Base-by-base conservation (phyloP, 2,888 invertebrate species). In the Druceiella hillmani region DNA sequence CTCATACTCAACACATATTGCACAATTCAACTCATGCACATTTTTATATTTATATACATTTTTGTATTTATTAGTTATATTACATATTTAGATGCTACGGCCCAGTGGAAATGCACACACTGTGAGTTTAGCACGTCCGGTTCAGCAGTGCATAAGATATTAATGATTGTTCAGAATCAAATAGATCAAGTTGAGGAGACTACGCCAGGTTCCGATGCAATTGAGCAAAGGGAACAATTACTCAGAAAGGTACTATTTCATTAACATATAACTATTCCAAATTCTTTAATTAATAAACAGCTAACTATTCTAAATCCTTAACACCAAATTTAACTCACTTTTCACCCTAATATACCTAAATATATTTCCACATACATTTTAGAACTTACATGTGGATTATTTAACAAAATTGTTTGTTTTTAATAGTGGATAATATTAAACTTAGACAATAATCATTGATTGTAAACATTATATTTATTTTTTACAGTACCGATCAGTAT, bases 101-200 rank as follows among this genome's bases (percentile, higher is more conserved):
- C 79, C 0, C 44, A 55, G 17, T 86, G 85, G 85, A 75, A 73
- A 47, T 86, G 86, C 55, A 74, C 76, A 1, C 74, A 76, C 38
- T 89, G 88, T 54, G 77, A 75, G 22, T 81, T 79, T 55, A 66
- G 70, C 43, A 81, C 79, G 0, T 67, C 71, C 2, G 76, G 76
- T 5, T 58, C 62, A 12, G 79, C 81, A 2, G 74, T 87, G 43
- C 63, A 71, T 17, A 78, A 77, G 55, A 74, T 82, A 33, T 61
- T 82, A 28, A 58, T 61, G 2, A 74, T 79, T 1, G 79, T 87
- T 39, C 83, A 86, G 55, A 59, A 70, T 0, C 85, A 87, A 54
- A 64, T 85, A 1, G 81, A 82, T 15, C 65, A 68, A 17, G 71
- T 79, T 1, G 84, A 86, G 49, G 56, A 66, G 2, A 54, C 78